These are phyloP conservation scores for Leuciscus waleckii DNA, from an alignment of 2,797 vertebrate genomes.

Conservation along the genomic window DNA sequence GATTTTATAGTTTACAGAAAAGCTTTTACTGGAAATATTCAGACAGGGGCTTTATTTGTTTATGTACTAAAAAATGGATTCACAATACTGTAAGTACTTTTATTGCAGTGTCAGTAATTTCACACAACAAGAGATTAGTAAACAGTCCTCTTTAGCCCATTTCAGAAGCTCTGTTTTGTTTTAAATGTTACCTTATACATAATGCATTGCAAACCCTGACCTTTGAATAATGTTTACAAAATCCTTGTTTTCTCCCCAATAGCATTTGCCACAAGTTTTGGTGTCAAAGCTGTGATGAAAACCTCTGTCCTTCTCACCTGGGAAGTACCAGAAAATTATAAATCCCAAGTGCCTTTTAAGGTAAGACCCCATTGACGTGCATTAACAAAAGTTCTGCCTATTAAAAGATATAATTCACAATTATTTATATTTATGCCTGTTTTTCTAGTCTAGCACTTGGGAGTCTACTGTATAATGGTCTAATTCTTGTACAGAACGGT, in stretches of 20 bases:
- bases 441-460: background rate
- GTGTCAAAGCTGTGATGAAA: slow-evolving; percentile 91
- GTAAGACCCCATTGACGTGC: slow-evolving; percentile 70
- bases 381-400: background rate
- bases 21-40: background rate
- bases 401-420: slow-evolving; percentile 16
- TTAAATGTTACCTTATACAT: background rate
- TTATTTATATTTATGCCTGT: background rate
- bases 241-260: background rate
- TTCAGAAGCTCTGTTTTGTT: slow-evolving; percentile 13
- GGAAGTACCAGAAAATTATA: slow-evolving; percentile 92
- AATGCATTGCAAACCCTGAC: slow-evolving; percentile 5
- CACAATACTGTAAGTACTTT: background rate
- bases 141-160: slow-evolving; percentile 11
- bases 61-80: background rate
- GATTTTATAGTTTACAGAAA: background rate
- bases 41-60: background rate
- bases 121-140: background rate
- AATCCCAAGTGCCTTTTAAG: slow-evolving; percentile 91
- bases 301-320: slow-evolving; percentile 93
- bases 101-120: slow-evolving; percentile 21
- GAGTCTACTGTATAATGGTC: slow-evolving; percentile 28
- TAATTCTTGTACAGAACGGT: slow-evolving; percentile 35
- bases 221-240: background rate
- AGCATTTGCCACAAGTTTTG: slow-evolving; percentile 96